Conservation (phyloP, 2,888 invertebrate species). For the Leucophora obtusa region DNA sequence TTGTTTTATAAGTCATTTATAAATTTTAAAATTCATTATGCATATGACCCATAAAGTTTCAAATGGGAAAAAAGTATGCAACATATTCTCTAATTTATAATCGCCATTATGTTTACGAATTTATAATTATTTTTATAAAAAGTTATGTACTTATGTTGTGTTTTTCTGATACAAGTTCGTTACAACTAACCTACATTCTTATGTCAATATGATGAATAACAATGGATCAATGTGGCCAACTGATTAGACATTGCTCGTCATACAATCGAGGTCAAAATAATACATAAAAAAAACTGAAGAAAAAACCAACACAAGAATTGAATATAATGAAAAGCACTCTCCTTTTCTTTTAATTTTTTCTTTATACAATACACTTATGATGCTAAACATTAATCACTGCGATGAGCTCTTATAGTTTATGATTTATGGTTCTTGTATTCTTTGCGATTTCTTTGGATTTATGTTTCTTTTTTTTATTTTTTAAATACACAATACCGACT, state of each 20-base stretch:
- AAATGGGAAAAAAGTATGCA: no score
- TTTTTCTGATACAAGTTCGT: no score
- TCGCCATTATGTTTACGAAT: no score
- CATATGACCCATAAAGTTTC: no score
- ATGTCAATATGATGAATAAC: constrained; percentile 9
- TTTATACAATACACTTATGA: constrained; percentile 22
- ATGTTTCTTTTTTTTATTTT: not conserved
- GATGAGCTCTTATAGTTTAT: constrained; percentile 44
- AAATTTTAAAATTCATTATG: no score
- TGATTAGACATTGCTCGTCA: constrained; percentile 17
- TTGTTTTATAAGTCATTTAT: no score
- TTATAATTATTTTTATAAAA: no score
- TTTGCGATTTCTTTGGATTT: not conserved
- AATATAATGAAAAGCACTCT: constrained; percentile 4
- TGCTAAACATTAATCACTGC: constrained; percentile 46
- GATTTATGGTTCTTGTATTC: constrained; percentile 51
- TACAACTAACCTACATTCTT: not conserved
- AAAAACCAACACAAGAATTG: not conserved
- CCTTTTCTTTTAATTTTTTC: constrained; percentile 10
- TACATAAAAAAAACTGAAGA: constrained; percentile 5
- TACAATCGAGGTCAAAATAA: constrained; percentile 26
- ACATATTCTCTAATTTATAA: no score
- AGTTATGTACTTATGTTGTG: no score
- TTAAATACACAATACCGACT: constrained; percentile 8
- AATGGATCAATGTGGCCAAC: constrained; percentile 16